Base-by-base conservation (phyloP, 2,888 invertebrate genomes). In the Lasioglossum vierecki region DNA sequence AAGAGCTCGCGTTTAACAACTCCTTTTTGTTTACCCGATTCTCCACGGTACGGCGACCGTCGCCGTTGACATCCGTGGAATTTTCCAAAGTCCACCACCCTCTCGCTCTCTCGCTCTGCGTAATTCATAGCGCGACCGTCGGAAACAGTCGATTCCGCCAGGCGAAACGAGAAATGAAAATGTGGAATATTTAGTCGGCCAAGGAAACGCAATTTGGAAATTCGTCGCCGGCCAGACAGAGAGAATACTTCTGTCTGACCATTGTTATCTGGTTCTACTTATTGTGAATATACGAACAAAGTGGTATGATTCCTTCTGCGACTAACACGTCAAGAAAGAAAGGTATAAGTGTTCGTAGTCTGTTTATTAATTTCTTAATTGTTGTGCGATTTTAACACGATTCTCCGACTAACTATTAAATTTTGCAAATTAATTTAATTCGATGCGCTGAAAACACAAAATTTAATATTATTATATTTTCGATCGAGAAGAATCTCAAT, bases 171-270 rank as follows among this genome's bases (percentile, higher is more conserved):
- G 60, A 60, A 60, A 60, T 60, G 26, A 60, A 60, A 60, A 60
- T 60, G 26, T 26, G 66, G 66, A 66, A 66, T 66, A 66, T 66
- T 66, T 35, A 30, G 63, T 30, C 63, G 63, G 30, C 30, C 63
- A 15, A 26, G 30, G 13, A 63, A 63, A 63, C 30, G 63, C 63
- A 63, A 63, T 63, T 30, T 63, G 63, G 18, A 63, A 30, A 13
- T 63, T 15, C 30, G 30, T 30, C 30, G 63, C 60, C 13, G 6
- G 63, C 18, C 13, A 15, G 30, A 26, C 15, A 6, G 63, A 15
- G 13, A 15, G 30, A 30, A 63, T 30, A 15, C 63, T 30, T 0
- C 30, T 30, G 13, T 63, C 60, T 26, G 60, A 63, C 30, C 15
- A 63, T 63, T 63, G 63, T 30, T 26, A 30, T 6, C 63, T 26